Percentiles rank a stretch among this genome's conserved stretches.
Conservation (phyloP, 2,797 vertebrate species). For the Clamator glandarius region DNA sequence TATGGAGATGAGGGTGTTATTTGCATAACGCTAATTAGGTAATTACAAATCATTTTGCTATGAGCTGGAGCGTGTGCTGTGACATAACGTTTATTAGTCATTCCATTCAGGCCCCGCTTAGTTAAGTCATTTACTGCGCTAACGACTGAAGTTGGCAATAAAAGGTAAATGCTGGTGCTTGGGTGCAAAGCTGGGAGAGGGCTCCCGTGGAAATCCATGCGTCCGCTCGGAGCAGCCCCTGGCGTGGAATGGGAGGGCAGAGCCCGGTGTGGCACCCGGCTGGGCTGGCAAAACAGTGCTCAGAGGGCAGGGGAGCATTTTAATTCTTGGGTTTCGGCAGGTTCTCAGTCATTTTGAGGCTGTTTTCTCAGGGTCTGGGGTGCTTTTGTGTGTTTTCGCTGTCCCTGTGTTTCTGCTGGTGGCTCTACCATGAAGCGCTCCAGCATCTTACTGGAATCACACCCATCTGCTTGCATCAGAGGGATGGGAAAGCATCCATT, state of each 20-base stretch:
- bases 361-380: not conserved
- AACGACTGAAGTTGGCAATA: slow-evolving; percentile 68
- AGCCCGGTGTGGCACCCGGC: not conserved
- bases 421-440: not conserved
- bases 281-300: fast-evolving
- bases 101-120: slow-evolving; percentile 76
- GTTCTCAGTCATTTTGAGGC: not conserved
- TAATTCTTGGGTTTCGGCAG: not conserved
- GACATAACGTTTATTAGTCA: slow-evolving; percentile 79
- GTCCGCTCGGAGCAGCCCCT: fast-evolving
- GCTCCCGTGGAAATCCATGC: not conserved
- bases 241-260: not conserved
- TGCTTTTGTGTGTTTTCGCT: not conserved
- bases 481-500: not conserved
- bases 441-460: not conserved
- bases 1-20: slow-evolving; percentile 87
- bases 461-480: not conserved
- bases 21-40: slow-evolving; percentile 92
- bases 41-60: slow-evolving; percentile 91
- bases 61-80: slow-evolving; percentile 85
- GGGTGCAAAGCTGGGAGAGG: not conserved
- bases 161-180: slow-evolving; percentile 40
- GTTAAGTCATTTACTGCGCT: slow-evolving; percentile 79
- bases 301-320: not conserved
- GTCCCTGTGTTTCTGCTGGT: not conserved